These are phyloP conservation scores for Plectropomus leopardus DNA, from an alignment of 2,113 vertebrate genomes.

Conservation along the genomic window DNA sequence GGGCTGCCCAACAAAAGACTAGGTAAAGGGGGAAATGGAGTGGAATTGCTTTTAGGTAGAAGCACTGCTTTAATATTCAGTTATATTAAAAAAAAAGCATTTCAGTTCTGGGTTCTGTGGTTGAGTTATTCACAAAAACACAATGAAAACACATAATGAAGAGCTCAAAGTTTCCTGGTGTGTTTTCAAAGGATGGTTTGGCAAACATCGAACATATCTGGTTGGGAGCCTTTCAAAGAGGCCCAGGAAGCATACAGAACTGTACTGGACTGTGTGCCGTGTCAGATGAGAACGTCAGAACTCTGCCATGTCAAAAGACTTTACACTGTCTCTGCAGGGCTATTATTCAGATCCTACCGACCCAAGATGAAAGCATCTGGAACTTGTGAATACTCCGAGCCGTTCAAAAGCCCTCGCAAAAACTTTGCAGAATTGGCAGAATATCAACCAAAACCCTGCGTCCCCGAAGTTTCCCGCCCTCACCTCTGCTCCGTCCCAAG, in stretches of 20 bases:
- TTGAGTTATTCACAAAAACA: conserved; percentile 44
- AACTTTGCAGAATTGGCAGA: conserved; percentile 51
- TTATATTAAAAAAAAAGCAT: conserved; percentile 43
- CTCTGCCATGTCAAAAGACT: conserved; percentile 43
- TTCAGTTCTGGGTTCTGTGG: conserved; percentile 22
- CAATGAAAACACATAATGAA: conserved; percentile 58
- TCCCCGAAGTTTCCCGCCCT: neutral
- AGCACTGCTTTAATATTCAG: conserved; percentile 62
- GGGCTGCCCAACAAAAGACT: conserved; percentile 58
- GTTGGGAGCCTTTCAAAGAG: conserved; percentile 43
- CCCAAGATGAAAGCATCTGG: conserved; percentile 61
- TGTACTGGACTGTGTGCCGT: conserved; percentile 10
- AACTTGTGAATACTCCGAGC: conserved; percentile 30
- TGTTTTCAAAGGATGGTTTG: conserved; percentile 45
- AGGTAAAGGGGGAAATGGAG: conserved; percentile 52
- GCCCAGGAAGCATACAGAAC: conserved; percentile 33
- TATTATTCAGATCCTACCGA: conserved; percentile 63
- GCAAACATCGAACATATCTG: conserved; percentile 61
- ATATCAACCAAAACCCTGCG: conserved; percentile 38
- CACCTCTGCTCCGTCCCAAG: conserved; percentile 48
- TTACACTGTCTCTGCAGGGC: conserved; percentile 44
- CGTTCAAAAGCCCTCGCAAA: conserved; percentile 40
- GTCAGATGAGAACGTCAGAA: conserved; percentile 27
- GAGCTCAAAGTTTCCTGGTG: conserved; percentile 34
- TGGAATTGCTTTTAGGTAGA: conserved; percentile 67